phyloP scores from a whole-genome alignment of 1,140 invertebrate genomes.

The Ceratoteleas bidentatus region DNA sequence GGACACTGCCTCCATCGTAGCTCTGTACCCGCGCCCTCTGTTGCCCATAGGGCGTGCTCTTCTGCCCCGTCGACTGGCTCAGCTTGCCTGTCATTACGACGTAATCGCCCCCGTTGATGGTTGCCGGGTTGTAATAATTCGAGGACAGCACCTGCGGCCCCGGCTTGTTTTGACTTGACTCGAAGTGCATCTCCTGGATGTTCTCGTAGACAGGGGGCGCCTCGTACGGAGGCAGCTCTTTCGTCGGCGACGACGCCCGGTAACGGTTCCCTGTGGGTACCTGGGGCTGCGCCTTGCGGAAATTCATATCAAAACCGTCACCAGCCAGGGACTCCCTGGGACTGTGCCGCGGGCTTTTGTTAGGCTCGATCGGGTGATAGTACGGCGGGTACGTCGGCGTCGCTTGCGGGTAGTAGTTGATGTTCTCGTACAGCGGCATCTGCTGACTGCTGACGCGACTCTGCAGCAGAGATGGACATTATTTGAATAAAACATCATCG shows the following conservation, averaged over 20 bases:
- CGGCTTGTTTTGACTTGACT: slow-evolving; percentile 77
- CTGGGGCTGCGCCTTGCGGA: slow-evolving; percentile 86
- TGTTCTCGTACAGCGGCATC: no score
- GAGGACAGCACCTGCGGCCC: slow-evolving; percentile 79
- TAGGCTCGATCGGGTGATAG: slow-evolving; percentile 82
- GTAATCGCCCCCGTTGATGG: slow-evolving; percentile 79
- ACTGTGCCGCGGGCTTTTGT: slow-evolving; percentile 76
- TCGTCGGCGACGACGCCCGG: slow-evolving; percentile 76
- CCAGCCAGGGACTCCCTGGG: slow-evolving; percentile 78
- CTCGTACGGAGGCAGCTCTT: slow-evolving; percentile 82
- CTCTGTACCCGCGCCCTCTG: slow-evolving; percentile 71
- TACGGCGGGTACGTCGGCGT: slow-evolving; percentile 83
- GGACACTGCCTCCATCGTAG: slow-evolving; percentile 70
- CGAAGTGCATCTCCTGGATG: slow-evolving; percentile 83
- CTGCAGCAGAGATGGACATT: no score
- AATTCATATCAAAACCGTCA: slow-evolving; percentile 82
- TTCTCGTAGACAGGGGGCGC: slow-evolving; percentile 88
- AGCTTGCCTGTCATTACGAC: slow-evolving; percentile 80
- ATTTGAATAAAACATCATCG: no score
- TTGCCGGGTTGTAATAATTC: slow-evolving; percentile 77
- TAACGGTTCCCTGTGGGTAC: slow-evolving; percentile 85
- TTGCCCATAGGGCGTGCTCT: slow-evolving; percentile 65
- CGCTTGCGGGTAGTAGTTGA: no score
- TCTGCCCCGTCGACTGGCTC: slow-evolving; percentile 60
- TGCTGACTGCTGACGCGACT: no score